Conservation (phyloP, 2,888 invertebrate genomes). For the Eudasyphora cyanicolor region DNA sequence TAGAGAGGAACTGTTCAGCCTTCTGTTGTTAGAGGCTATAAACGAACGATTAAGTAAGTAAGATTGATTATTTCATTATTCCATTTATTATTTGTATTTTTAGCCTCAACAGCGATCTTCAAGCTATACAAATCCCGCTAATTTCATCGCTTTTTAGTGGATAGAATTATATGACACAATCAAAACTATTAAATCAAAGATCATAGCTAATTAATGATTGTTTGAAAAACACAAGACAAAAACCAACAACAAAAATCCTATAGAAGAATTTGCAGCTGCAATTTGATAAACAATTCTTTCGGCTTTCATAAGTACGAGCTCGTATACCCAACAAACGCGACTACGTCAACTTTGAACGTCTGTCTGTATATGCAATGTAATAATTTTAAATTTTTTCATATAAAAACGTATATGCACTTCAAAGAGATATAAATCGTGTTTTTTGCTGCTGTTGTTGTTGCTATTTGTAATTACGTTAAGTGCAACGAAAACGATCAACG, state of each 20-base stretch:
- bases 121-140: too few species aligned
- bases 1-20: too few species aligned
- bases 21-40: too few species aligned
- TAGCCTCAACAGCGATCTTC: too few species aligned
- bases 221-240: constrained; percentile 14
- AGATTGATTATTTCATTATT: too few species aligned
- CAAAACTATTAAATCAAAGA: constrained; percentile 8
- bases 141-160: too few species aligned
- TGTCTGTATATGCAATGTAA: neutral
- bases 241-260: neutral
- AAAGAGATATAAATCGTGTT: constrained; percentile 12
- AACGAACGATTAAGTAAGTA: too few species aligned
- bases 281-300: neutral
- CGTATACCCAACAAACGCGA: neutral
- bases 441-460: too few species aligned
- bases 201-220: constrained; percentile 46
- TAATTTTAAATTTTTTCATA: constrained; percentile 27
- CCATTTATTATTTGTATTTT: too few species aligned
- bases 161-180: too few species aligned
- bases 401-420: constrained; percentile 6
- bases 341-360: neutral
- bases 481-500: neutral
- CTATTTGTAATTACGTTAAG: constrained; percentile 20
- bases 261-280: constrained; percentile 18
- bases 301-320: neutral